Conservation (phyloP, 2,888 invertebrate genomes). For the Diploptera punctata region DNA sequence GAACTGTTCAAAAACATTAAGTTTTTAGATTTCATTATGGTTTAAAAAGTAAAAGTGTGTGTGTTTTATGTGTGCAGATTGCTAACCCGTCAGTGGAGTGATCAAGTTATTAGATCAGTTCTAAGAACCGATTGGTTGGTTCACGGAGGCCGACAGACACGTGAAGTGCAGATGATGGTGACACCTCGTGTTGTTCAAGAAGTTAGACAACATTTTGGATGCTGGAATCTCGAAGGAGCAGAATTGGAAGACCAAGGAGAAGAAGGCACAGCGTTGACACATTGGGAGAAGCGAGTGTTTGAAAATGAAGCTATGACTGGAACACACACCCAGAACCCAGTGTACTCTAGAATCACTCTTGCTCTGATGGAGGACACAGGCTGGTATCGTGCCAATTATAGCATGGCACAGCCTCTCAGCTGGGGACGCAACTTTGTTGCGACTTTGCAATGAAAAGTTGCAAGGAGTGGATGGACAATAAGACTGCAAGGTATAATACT, state of each 20-base stretch:
- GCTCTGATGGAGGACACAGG: constrained; percentile 99
- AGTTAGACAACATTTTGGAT: constrained; percentile 88
- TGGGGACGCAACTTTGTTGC: constrained; percentile 94
- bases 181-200: constrained; percentile 90
- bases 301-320: constrained; percentile 99
- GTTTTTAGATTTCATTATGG: no score
- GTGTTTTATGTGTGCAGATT: constrained; percentile 63
- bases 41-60: no score
- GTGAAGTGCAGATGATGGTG: constrained; percentile 85
- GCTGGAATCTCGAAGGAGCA: constrained; percentile 88
- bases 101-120: constrained; percentile 77
- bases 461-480: constrained; percentile 92
- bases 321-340: constrained; percentile 97
- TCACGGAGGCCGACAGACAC: constrained; percentile 73
- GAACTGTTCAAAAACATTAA: no score
- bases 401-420: constrained; percentile 81
- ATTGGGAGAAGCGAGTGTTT: constrained; percentile 98
- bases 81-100: constrained; percentile 95
- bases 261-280: constrained; percentile 95
- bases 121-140: constrained; percentile 75
- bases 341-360: constrained; percentile 92
- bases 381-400: constrained; percentile 93
- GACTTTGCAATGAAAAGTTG: constrained; percentile 94
- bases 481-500: constrained; percentile 66
- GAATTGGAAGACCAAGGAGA: constrained; percentile 98